A percentile compares a stretch with the other conserved stretches of the same genome.
Evolutionary conservation across 2,888 invertebrate species (phyloP).

Genomic region (Ophion ventricosus): DNA sequence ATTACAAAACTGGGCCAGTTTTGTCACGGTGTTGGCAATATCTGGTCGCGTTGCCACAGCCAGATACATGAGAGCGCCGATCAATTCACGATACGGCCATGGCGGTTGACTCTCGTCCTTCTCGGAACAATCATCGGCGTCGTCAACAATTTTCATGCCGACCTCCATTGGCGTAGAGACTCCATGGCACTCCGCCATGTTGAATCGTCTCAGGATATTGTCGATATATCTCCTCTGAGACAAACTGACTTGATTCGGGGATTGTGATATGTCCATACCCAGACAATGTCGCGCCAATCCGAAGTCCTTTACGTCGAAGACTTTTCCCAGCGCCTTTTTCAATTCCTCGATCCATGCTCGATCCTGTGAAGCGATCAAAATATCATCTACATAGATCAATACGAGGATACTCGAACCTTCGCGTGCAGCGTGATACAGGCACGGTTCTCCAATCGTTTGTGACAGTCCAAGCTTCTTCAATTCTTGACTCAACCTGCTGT

Average conservation of each 20-base stretch:
- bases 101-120: constrained; percentile 18
- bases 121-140: not conserved
- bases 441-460: constrained; percentile 37
- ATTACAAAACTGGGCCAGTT: constrained; percentile 31
- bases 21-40: constrained; percentile 24
- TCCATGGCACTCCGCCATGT: constrained; percentile 33
- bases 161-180: constrained; percentile 42
- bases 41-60: constrained; percentile 28
- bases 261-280: constrained; percentile 31
- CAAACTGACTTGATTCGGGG: not conserved
- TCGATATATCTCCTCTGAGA: constrained; percentile 22
- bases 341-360: constrained; percentile 42
- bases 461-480: constrained; percentile 25
- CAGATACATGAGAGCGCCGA: constrained; percentile 35
- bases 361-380: constrained; percentile 50
- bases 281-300: constrained; percentile 41
- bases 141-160: constrained; percentile 28
- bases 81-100: constrained; percentile 41
- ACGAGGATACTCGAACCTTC: constrained; percentile 27
- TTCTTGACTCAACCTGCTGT: constrained; percentile 30
- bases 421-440: constrained; percentile 21
- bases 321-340: not conserved
- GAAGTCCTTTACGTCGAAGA: constrained; percentile 49
- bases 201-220: constrained; percentile 23
- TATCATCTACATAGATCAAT: constrained; percentile 48